Evolutionary conservation across 2,888 invertebrate species (phyloP).

Genomic region (Pseudococcus viburni): DNA sequence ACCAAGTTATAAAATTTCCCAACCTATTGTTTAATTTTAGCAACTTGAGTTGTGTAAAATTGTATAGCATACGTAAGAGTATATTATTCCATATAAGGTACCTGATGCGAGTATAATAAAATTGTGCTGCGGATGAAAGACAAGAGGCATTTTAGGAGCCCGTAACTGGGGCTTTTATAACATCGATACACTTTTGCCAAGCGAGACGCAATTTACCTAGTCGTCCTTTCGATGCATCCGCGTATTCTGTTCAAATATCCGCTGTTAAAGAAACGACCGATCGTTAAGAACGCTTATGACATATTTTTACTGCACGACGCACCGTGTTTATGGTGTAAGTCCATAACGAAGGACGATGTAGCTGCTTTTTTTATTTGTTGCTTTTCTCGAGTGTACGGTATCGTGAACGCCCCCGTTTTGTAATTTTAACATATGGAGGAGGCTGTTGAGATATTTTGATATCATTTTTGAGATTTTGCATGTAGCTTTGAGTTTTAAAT

Average conservation of each 20-base stretch:
- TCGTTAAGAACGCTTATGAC: conserved; percentile 21
- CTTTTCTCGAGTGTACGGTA: neutral
- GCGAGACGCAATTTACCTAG: neutral
- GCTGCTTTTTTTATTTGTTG: neutral
- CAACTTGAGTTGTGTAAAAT: neutral
- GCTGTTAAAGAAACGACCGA: conserved; percentile 11
- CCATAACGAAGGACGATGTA: neutral
- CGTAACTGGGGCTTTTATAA: neutral
- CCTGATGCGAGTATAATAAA: neutral
- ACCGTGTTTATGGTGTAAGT: neutral
- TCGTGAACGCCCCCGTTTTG: neutral
- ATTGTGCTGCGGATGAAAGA: neutral
- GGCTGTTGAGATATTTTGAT: neutral
- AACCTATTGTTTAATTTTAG: conserved; percentile 2
- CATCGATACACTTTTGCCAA: neutral
- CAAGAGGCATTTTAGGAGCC: neutral
- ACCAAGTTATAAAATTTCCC: neutral
- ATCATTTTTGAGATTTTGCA: too few species aligned
- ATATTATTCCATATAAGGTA: neutral
- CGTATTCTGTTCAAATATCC: conserved; percentile 10
- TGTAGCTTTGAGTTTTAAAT: too few species aligned
- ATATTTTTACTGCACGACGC: conserved; percentile 1
- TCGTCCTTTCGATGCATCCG: neutral
- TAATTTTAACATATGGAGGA: neutral
- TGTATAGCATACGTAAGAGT: neutral